Evolutionary conservation across 1,140 invertebrate species (phyloP), one percentile per base, ranked within the genome.

Genomic region (Bursaphelenchus mucronatus): DNA sequence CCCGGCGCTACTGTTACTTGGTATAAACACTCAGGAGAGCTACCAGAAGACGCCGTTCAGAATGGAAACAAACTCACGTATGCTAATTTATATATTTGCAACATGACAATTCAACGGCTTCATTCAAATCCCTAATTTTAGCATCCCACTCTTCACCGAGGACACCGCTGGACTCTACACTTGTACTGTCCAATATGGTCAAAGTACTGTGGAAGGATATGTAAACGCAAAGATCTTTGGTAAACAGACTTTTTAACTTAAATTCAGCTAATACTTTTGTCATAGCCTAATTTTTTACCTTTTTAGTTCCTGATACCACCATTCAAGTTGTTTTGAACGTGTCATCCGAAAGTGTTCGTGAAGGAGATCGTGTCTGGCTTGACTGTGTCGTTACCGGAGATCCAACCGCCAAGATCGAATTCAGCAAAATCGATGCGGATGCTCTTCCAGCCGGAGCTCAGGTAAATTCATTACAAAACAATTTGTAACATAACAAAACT

Each of bases 211-310:
- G 17, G 69, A 78, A 70, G 78, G 78, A 61, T 81, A 62, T 57
- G 74, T 81, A 5, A 50, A 81, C 47, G 78, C 79, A 17, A 80
- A 77, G 61, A 81, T 80, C 57, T 80, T 76, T 58, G 76, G 76
- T 78, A 43, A 46, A 58, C 40, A 5, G 13, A 41, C 66, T 63
- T 30, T 19, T 21, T 21, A 15, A 13, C 43, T 15, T 7, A n/a
- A 68, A 51, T 43, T 8, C 41, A 40, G 8, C 50, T 45, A 11
- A 8, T 50, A 15, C 5, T 43, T 57, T 17, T 66, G 1, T 17
- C 45, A 55, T 53, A 6, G 11, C 21, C n/a, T 9, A 41, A 17
- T 59, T 3, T 45, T 39, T 3, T 10, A 21, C 53, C 7, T 5
- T 52, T 78, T 74, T 63, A 78, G 76, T 80, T 8, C 78, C 78